Evolutionary conservation across 2,888 invertebrate species (phyloP), one percentile per base, ranked within the genome.

Genomic region (Orthonevra nobilis): DNA sequence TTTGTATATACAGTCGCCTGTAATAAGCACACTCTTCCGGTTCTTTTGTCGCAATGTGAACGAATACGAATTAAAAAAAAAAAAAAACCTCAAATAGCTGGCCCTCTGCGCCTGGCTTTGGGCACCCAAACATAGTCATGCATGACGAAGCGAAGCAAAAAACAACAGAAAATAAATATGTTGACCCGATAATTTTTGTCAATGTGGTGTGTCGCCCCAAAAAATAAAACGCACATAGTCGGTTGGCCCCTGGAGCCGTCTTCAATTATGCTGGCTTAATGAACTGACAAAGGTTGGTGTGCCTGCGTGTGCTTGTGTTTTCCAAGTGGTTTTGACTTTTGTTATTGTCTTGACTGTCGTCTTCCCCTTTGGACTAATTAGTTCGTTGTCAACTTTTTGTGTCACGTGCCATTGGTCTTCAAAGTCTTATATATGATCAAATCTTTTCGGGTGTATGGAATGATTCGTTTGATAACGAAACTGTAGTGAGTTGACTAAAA

Each of bases 151-250:
- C n/a, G n/a, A n/a, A n/a, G n/a, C n/a, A n/a, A n/a, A n/a, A n/a
- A n/a, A n/a, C n/a, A 23, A 23, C 23, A 28, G 10, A 44, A 23
- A 63, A 48, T 17, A 48, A 44, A 48, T 58, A 58, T 70, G 75
- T 64, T 77, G 75, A 77, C 75, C 75, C 64, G 70, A 64, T 77
- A 77, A 70, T 46, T 64, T 69, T 77, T 19, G 44, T 77, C 64
- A 75, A 58, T 64, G 28, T 23, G 38, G 14, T 36, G 30, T 63
- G 17, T 23, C 20, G 12, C 19, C 17, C 40, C 7, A 32, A 40
- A 48, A 61, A 26, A 12, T 28, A 4, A 44, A 2, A 19, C 2
- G n/a, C 17, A 10, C 23, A 9, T 19, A 19, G 6, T 15, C 40
- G 15, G 23, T 42, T 38, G 36, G 3, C 38, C 48, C 30, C 5